A percentile compares a stretch with the other conserved stretches of the same genome.
These are phyloP conservation scores for Plemyria rubiginata DNA, from an alignment of 2,888 invertebrate genomes.

Conservation along the genomic window DNA sequence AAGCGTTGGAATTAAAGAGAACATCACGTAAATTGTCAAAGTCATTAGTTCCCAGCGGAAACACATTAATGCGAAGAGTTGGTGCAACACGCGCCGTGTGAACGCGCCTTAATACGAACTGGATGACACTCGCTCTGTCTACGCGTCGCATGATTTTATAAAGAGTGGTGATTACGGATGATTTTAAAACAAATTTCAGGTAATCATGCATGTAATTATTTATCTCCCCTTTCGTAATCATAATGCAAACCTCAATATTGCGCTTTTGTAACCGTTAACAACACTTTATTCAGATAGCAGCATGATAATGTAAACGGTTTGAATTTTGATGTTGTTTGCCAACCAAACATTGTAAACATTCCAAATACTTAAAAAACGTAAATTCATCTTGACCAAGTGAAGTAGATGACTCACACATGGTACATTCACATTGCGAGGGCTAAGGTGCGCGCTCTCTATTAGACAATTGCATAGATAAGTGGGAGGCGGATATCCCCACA, in stretches of 20 bases:
- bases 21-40: conserved; percentile 14
- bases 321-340: no score
- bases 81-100: conserved; percentile 35
- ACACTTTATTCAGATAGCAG: no score
- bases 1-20: conserved; percentile 11
- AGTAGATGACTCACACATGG: background rate
- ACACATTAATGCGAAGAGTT: conserved; percentile 38
- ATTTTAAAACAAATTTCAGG: background rate
- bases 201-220: no score
- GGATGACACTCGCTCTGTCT: conserved; percentile 43
- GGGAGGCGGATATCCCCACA: conserved; percentile 47
- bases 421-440: conserved; percentile 6
- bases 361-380: no score
- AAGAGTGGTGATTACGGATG: background rate
- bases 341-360: no score
- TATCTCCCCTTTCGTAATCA: no score
- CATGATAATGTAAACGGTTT: no score
- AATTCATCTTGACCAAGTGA: background rate
- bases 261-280: no score
- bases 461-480: conserved; percentile 45
- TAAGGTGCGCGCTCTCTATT: conserved; percentile 51
- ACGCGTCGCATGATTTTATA: conserved; percentile 21
- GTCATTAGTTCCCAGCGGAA: conserved; percentile 20
- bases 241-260: no score
- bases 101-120: conserved; percentile 45